phyloP scores from a whole-genome alignment of 2,888 invertebrate genomes.

The Chymomyza amoena region DNA sequence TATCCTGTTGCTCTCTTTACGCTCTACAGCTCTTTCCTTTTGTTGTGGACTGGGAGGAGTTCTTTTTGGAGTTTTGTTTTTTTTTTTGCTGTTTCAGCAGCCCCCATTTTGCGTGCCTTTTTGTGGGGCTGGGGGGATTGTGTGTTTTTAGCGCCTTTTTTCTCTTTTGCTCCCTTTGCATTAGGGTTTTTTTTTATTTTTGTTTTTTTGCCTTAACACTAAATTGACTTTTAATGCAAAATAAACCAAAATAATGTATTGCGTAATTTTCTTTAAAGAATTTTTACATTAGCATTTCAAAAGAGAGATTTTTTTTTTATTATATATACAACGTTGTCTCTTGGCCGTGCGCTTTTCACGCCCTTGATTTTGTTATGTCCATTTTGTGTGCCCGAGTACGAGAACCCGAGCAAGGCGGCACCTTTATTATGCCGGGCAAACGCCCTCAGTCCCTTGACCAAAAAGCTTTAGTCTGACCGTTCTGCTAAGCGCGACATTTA shows the following conservation, averaged over 20 bases:
- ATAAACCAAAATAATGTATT: conserved; percentile 75
- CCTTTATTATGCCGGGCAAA: conserved; percentile 36
- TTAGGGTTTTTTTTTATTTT: conserved; percentile 17
- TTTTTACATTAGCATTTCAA: conserved; percentile 75
- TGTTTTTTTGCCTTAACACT: conserved; percentile 60
- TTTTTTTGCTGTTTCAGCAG: conserved; percentile 21
- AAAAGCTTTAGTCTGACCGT: conserved; percentile 24
- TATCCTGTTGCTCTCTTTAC: conserved; percentile 68
- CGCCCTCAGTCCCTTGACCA: neutral
- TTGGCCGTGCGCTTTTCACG: conserved; percentile 30
- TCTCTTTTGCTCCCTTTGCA: conserved; percentile 25
- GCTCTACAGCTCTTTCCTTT: conserved; percentile 48
- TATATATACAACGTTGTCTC: conserved; percentile 13
- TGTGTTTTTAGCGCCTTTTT: conserved; percentile 28
- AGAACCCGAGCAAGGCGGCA: conserved; percentile 27
- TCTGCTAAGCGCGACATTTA: conserved; percentile 66
- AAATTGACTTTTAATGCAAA: conserved; percentile 75
- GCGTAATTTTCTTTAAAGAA: conserved; percentile 74
- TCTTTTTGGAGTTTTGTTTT: conserved; percentile 30
- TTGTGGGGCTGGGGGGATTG: neutral
- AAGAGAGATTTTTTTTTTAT: conserved; percentile 62
- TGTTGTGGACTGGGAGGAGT: neutral
- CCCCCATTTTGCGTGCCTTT: neutral
- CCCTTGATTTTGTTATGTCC: conserved; percentile 50
- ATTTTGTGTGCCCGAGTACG: conserved; percentile 36